Percentiles rank a stretch among this genome's conserved stretches.
Conservation (phyloP, 2,797 vertebrate species). For the Champsocephalus gunnari region DNA sequence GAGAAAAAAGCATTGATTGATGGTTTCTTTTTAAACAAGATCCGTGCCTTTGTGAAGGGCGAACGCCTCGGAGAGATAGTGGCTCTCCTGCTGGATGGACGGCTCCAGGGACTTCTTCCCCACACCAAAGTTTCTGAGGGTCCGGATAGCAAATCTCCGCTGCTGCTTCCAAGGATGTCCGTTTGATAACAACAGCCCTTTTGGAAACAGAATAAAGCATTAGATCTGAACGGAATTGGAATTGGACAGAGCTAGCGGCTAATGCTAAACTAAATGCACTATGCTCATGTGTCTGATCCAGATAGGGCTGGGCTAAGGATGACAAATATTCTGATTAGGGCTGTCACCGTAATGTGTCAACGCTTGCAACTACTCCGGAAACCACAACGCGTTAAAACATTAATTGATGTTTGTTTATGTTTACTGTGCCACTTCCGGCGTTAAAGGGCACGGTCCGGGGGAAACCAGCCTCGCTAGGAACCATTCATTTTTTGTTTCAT, state of each 20-base stretch:
- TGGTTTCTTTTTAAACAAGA: background rate
- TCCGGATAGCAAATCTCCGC: conserved; percentile 79
- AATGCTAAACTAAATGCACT: no score
- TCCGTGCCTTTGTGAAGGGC: conserved; percentile 61
- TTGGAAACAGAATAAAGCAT: conserved; percentile 13
- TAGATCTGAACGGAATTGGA: background rate
- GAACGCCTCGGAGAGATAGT: conserved; percentile 67
- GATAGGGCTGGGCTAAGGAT: no score
- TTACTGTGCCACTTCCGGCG: no score
- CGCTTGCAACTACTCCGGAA: no score
- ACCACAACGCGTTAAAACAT: no score
- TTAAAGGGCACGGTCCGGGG: no score
- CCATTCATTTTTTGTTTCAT: no score
- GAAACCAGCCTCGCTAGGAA: no score
- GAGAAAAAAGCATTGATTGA: background rate
- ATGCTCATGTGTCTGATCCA: background rate
- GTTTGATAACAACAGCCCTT: conserved; percentile 72
- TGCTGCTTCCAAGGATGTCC: conserved; percentile 72
- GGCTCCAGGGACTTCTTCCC: conserved; percentile 74
- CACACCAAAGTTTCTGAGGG: conserved; percentile 77
- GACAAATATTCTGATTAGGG: background rate
- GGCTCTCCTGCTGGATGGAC: conserved; percentile 73
- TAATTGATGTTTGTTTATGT: no score
- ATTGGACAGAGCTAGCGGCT: background rate
- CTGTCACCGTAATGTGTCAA: background rate